phyloP scores from a whole-genome alignment of 2,113 vertebrate species.

The Peromyscus polionotus region DNA sequence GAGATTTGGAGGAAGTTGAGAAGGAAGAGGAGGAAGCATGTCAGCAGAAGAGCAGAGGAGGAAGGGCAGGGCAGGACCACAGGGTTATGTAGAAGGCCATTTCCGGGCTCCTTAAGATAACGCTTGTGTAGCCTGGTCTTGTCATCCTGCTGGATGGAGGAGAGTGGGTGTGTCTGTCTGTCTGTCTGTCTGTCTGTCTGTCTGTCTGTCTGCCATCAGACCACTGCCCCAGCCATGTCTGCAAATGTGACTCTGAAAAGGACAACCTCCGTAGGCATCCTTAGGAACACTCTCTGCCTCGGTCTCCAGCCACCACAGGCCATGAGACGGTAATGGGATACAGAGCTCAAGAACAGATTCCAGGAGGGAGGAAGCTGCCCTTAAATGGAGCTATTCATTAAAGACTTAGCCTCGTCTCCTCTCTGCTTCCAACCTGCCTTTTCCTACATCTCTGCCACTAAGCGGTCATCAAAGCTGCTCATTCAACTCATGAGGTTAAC shows the following conservation, averaged over 20 bases:
- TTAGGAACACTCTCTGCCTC: conserved; percentile 79
- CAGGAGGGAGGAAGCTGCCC: conserved; percentile 73
- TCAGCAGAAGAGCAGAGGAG: conserved; percentile 58
- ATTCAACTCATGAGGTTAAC: conserved; percentile 79
- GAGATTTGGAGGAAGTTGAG: conserved; percentile 48
- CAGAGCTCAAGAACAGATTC: conserved; percentile 82
- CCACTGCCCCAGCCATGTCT: conserved; percentile 75
- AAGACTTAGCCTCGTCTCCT: conserved; percentile 52
- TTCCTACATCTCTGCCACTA: conserved; percentile 76
- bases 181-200: neutral
- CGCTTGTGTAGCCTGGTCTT: conserved; percentile 79
- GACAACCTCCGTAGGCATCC: conserved; percentile 39
- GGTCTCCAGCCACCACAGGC: conserved; percentile 67
- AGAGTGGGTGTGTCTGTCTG: neutral
- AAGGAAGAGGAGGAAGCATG: conserved; percentile 68
- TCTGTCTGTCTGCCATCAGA: conserved; percentile 77
- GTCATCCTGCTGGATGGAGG: conserved; percentile 65
- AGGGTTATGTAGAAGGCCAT: conserved; percentile 67
- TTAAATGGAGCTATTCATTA: conserved; percentile 83
- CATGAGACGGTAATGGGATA: conserved; percentile 74
- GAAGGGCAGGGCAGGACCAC: conserved; percentile 63
- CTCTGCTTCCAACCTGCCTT: neutral
- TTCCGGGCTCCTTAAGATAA: conserved; percentile 82
- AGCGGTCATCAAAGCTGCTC: conserved; percentile 76
- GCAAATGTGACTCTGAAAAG: conserved; percentile 84